Evolutionary conservation across 2,113 vertebrate genomes (phyloP).

Genomic region (Myodes glareolus): DNA sequence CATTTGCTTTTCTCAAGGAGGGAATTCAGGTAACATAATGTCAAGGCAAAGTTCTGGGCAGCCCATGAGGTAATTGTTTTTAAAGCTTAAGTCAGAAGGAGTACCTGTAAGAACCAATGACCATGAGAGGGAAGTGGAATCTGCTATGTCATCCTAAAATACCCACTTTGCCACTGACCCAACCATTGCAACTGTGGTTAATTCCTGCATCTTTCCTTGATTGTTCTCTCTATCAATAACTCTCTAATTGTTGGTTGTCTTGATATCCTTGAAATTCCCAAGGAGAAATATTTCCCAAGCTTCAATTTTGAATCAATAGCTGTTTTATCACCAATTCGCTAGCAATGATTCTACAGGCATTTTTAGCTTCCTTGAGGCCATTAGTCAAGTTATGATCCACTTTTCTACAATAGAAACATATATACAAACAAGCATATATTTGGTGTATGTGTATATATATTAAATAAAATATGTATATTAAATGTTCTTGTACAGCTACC

Average conservation of each 20-base stretch:
- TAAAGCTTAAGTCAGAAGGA: neutral
- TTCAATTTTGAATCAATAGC: neutral
- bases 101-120: neutral
- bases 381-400: fast-evolving
- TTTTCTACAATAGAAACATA: neutral
- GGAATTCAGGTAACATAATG: neutral
- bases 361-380: neutral
- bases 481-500: neutral
- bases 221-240: neutral
- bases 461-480: neutral
- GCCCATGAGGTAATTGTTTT: neutral
- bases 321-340: neutral
- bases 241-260: neutral
- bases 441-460: too few species aligned
- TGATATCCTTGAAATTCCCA: neutral
- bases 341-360: neutral
- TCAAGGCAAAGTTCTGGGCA: neutral
- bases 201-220: neutral
- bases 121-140: fast-evolving
- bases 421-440: too few species aligned
- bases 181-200: neutral
- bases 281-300: neutral
- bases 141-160: fast-evolving
- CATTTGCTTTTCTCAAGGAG: neutral
- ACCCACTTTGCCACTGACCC: neutral